These are phyloP conservation scores for Lydus trimaculatus DNA, from an alignment of 2,888 invertebrate genomes.

Conservation along the genomic window DNA sequence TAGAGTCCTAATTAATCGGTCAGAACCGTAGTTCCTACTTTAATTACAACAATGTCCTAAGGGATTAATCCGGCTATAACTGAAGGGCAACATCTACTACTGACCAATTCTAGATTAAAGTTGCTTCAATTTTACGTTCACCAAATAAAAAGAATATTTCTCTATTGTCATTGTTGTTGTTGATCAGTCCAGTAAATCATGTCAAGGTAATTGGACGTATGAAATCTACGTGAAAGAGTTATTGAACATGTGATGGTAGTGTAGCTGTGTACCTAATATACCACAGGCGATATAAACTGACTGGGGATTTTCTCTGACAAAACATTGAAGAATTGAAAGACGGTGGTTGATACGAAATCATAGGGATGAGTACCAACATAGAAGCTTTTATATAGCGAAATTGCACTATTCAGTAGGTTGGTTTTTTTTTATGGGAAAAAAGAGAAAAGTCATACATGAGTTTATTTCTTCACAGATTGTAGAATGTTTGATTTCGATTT, in stretches of 20 bases:
- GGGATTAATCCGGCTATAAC: background rate
- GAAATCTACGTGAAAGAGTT: background rate
- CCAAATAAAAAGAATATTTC: background rate
- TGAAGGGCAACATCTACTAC: background rate
- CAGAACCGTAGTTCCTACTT: background rate
- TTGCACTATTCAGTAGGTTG: background rate
- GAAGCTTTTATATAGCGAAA: background rate
- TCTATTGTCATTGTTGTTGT: background rate
- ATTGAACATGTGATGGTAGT: background rate
- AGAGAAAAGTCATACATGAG: background rate
- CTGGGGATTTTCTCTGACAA: background rate
- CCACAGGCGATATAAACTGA: too few relatives aligned
- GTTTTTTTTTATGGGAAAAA: background rate
- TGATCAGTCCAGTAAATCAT: background rate
- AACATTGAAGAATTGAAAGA: background rate
- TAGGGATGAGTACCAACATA: background rate
- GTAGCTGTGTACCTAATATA: background rate
- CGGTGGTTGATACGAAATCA: background rate
- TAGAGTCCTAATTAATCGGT: background rate
- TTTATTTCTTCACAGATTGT: background rate
- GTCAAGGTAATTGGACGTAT: background rate
- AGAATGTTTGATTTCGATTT: background rate
- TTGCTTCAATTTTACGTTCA: background rate
- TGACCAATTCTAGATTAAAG: background rate
- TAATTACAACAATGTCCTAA: background rate